Conservation (phyloP, 2,888 invertebrate genomes). For the Macrosiphum euphorbiae region DNA sequence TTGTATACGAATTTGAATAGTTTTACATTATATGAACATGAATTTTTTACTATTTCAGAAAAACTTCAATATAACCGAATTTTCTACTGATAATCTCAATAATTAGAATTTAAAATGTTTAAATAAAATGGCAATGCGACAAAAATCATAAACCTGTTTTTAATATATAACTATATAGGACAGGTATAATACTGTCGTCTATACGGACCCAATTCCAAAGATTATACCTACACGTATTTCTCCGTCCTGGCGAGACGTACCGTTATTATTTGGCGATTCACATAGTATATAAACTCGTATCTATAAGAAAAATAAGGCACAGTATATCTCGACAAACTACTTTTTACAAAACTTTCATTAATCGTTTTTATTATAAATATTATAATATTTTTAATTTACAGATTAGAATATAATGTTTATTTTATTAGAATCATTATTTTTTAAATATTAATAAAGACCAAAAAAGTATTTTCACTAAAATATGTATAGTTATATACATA, state of each 20-base stretch:
- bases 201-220: not conserved
- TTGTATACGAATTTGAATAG: not conserved
- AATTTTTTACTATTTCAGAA: not conserved
- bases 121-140: not conserved
- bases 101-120: not conserved
- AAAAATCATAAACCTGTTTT: not conserved
- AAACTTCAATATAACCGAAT: not conserved
- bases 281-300: not conserved
- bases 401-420: not conserved
- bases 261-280: not conserved
- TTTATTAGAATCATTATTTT: not conserved
- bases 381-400: not conserved
- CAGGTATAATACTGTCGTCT: not conserved
- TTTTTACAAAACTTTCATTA: not conserved
- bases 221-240: not conserved
- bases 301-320: not conserved
- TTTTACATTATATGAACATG: not conserved
- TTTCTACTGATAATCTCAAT: not conserved
- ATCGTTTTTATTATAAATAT: not conserved
- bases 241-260: not conserved
- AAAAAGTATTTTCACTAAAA: not conserved
- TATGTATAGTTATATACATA: too few species aligned
- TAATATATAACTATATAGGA: not conserved
- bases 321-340: not conserved
- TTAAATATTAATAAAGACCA: not conserved